Evolutionary conservation across 1,140 invertebrate genomes (phyloP).

Genomic region (Euwallacea fornicatus): DNA sequence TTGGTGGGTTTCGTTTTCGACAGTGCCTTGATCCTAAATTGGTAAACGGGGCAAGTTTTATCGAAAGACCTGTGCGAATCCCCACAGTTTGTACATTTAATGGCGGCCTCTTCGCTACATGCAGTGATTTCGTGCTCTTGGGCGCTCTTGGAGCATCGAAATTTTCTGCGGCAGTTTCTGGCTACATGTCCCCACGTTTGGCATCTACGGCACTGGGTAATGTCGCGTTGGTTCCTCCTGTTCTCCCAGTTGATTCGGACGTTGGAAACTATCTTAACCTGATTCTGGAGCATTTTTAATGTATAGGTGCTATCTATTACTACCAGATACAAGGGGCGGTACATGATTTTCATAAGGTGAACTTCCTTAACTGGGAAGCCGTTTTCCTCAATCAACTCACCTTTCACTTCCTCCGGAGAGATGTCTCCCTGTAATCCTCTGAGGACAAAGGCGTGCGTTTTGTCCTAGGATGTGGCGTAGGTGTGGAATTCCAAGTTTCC

Average conservation of each 20-base stretch:
- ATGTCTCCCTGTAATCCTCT: no score
- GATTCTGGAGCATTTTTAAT: neutral
- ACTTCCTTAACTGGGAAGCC: neutral
- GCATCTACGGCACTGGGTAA: no score
- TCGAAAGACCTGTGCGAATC: no score
- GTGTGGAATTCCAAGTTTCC: no score
- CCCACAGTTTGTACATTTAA: slow-evolving; percentile 1
- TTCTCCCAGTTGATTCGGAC: neutral
- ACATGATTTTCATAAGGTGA: slow-evolving; percentile 6
- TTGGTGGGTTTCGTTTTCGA: no score
- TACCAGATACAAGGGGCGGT: neutral
- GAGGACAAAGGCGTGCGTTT: no score
- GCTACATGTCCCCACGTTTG: neutral
- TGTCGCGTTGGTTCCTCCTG: no score
- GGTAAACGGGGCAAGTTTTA: no score
- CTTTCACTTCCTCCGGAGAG: slow-evolving; percentile 3
- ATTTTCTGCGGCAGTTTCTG: neutral
- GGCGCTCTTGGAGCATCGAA: no score
- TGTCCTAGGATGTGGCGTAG: no score
- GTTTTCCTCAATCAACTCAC: neutral
- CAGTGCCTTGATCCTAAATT: no score
- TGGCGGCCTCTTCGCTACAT: neutral
- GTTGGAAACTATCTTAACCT: neutral
- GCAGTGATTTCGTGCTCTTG: neutral
- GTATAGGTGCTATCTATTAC: no score